Percentiles rank a stretch among this genome's conserved stretches.
These are phyloP conservation scores for Cyclopterus lumpus DNA, from an alignment of 2,797 vertebrate genomes.

Conservation along the genomic window DNA sequence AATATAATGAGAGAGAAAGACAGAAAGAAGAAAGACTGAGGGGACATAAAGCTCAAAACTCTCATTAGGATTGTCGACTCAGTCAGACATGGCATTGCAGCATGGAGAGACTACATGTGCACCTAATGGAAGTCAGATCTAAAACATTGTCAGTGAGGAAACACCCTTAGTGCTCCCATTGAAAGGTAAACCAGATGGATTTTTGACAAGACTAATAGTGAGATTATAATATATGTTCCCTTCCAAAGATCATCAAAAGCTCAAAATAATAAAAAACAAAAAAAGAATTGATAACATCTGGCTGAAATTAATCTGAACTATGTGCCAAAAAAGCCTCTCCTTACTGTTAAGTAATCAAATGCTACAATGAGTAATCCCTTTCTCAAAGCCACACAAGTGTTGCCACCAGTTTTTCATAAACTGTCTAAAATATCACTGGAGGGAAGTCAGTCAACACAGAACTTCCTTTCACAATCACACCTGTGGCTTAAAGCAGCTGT, in stretches of 20 bases:
- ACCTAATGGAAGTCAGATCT: background rate
- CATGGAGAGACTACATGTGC: background rate
- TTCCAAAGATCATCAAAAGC: background rate
- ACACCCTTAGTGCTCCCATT: background rate
- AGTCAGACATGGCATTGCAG: constrained; percentile 10
- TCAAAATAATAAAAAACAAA: background rate
- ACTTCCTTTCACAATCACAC: constrained; percentile 44
- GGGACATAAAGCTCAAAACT: constrained; percentile 21
- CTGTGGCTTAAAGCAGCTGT: constrained; percentile 34
- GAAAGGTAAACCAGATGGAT: background rate
- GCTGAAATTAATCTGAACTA: background rate
- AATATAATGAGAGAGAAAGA: constrained; percentile 18
- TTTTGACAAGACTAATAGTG: background rate
- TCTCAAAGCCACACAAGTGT: background rate
- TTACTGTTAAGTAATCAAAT: constrained; percentile 21
- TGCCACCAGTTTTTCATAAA: constrained; percentile 19
- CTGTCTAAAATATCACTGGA: constrained; percentile 35
- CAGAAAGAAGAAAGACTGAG: constrained; percentile 1
- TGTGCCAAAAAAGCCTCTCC: background rate
- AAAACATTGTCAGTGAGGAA: background rate
- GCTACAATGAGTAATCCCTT: constrained; percentile 24
- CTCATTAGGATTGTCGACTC: constrained; percentile 13
- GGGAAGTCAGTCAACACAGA: constrained; percentile 40
- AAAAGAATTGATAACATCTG: background rate
- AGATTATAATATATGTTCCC: background rate